Conservation (phyloP, 2,797 vertebrate genomes). For the Pygocentrus nattereri region DNA sequence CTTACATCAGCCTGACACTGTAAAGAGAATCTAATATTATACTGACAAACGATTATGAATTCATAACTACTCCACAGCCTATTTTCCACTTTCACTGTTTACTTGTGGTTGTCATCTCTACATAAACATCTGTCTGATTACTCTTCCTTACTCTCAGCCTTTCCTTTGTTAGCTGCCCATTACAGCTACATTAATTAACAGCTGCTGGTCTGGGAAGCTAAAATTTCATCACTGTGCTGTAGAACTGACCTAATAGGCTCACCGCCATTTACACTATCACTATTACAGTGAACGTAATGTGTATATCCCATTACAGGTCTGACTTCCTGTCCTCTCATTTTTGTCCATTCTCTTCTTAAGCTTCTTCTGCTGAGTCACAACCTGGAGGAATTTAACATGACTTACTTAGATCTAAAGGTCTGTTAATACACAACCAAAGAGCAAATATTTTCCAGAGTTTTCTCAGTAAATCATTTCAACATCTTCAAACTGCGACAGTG, state of each 20-base stretch:
- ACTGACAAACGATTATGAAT: slow-evolving; percentile 11
- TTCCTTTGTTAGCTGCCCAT: background rate
- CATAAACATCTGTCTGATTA: background rate
- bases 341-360: no score
- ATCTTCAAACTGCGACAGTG: background rate
- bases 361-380: background rate
- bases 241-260: background rate
- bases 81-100: slow-evolving; percentile 9
- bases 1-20: background rate
- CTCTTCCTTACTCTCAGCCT: background rate
- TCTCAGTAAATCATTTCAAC: slow-evolving; percentile 2
- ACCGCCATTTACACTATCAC: background rate
- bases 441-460: background rate
- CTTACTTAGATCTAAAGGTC: slow-evolving; percentile 10
- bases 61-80: slow-evolving; percentile 19
- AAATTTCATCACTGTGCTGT: background rate
- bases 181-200: slow-evolving; percentile 4
- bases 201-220: slow-evolving; percentile 12
- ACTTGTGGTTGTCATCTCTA: slow-evolving; percentile 1
- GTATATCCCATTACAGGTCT: background rate
- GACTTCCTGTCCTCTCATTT: slow-evolving; percentile 4
- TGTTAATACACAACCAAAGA: slow-evolving; percentile 1
- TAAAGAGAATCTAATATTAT: slow-evolving; percentile 11
- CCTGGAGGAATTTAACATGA: background rate
- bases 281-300: background rate